phyloP scores from a whole-genome alignment of 2,113 vertebrate genomes.

The Machaerirhynchus nigripectus region DNA sequence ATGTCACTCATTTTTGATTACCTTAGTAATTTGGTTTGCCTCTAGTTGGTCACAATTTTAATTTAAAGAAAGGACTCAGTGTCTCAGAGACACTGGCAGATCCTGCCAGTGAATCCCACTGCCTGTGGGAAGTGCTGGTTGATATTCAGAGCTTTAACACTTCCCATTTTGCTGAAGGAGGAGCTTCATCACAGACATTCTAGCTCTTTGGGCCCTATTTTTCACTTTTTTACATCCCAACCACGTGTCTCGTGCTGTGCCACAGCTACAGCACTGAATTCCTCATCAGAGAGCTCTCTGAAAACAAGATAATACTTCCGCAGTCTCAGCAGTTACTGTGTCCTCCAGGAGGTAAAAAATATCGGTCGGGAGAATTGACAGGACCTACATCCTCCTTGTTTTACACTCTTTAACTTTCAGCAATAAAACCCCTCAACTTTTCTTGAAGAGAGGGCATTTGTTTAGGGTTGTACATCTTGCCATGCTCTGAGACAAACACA shows the following conservation, averaged over 20 bases:
- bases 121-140: slow-evolving; percentile 61
- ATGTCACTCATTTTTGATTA: slow-evolving; percentile 40
- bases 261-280: slow-evolving; percentile 51
- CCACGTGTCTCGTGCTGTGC: slow-evolving; percentile 21
- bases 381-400: not conserved
- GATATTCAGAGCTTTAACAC: slow-evolving; percentile 66
- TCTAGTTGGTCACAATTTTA: slow-evolving; percentile 61
- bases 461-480: not conserved
- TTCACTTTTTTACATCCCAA: slow-evolving; percentile 53
- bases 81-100: slow-evolving; percentile 30
- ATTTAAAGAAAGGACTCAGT: slow-evolving; percentile 11
- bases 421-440: not conserved
- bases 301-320: not conserved
- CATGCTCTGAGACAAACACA: not conserved
- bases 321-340: slow-evolving; percentile 23
- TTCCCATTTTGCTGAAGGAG: slow-evolving; percentile 58
- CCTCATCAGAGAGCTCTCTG: slow-evolving; percentile 54
- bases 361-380: not conserved
- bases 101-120: slow-evolving; percentile 53
- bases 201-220: slow-evolving; percentile 37
- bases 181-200: slow-evolving; percentile 50
- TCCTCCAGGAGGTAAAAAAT: slow-evolving; percentile 1
- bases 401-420: not conserved
- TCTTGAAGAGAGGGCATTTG: not conserved
- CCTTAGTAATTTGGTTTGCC: slow-evolving; percentile 41